Conservation (phyloP, 2,888 invertebrate species). For the Eubasilissa splendida region DNA sequence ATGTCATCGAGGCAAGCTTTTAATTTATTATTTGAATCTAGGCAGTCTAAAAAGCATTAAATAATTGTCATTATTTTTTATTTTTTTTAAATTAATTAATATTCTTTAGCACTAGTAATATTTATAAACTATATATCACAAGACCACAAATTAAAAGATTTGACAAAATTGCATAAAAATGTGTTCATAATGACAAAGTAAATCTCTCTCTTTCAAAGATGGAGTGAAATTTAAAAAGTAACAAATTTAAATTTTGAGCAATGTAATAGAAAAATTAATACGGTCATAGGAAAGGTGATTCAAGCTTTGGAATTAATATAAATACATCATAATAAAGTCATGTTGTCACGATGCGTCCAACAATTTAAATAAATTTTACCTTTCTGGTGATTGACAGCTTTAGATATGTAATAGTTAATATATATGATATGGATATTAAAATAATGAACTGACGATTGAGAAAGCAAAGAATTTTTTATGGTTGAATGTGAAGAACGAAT, state of each 20-base stretch:
- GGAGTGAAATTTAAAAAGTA: not conserved
- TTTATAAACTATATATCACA: too few relatives aligned
- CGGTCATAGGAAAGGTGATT: conserved; percentile 35
- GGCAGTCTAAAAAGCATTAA: too few relatives aligned
- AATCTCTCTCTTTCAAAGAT: too few relatives aligned
- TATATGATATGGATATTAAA: not conserved
- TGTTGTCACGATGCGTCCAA: conserved; percentile 40
- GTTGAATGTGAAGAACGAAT: conserved; percentile 38
- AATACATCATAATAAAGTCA: conserved; percentile 27
- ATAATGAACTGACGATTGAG: too few relatives aligned
- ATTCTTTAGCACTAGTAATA: too few relatives aligned
- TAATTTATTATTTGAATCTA: too few relatives aligned
- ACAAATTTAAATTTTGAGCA: not conserved
- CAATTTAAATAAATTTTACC: conserved; percentile 41
- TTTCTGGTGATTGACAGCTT: conserved; percentile 37
- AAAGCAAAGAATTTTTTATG: conserved; percentile 11
- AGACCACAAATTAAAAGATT: too few relatives aligned
- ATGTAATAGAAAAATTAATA: conserved; percentile 20
- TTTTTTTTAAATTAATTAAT: too few relatives aligned
- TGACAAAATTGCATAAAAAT: too few relatives aligned
- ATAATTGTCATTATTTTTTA: too few relatives aligned
- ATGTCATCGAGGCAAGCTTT: too few relatives aligned
- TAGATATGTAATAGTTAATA: not conserved
- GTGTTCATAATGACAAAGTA: too few relatives aligned
- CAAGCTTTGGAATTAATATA: conserved; percentile 12